phyloP scores from a whole-genome alignment of 2,113 vertebrate species.

The Bufo gargarizans region DNA sequence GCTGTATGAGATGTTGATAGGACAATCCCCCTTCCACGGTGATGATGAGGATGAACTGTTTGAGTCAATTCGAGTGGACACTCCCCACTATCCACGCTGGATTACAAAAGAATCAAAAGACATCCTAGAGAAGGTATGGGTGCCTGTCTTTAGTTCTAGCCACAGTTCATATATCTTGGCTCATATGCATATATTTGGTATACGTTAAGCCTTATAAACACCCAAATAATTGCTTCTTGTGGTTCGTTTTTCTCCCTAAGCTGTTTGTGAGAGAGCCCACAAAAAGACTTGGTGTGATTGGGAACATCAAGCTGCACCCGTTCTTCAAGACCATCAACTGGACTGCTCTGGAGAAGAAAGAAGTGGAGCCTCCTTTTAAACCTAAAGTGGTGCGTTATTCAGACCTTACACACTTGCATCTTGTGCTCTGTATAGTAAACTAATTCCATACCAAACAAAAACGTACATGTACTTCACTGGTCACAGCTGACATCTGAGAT shows the following conservation, averaged over 20 bases:
- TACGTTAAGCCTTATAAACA: not conserved
- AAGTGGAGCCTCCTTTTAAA: slow-evolving; percentile 89
- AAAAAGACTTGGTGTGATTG: slow-evolving; percentile 87
- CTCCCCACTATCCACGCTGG: slow-evolving; percentile 95
- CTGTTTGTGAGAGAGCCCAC: slow-evolving; percentile 90
- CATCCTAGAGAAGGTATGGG: slow-evolving; percentile 86
- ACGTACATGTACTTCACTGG: no score
- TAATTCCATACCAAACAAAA: no score
- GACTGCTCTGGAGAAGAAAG: slow-evolving; percentile 82
- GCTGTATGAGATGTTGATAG: slow-evolving; percentile 96
- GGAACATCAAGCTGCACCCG: slow-evolving; percentile 82
- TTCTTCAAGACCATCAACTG: slow-evolving; percentile 96
- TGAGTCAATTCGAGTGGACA: slow-evolving; percentile 95
- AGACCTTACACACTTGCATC: not conserved
- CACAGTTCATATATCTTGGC: not conserved
- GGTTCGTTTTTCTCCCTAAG: slow-evolving; percentile 70
- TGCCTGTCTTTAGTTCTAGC: not conserved
- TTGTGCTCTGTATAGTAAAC: no score
- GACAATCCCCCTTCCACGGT: slow-evolving; percentile 96
- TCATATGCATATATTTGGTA: not conserved
- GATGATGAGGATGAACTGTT: slow-evolving; percentile 97
- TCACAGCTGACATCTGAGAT: no score
- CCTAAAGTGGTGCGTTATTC: slow-evolving; percentile 90
- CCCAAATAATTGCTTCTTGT: not conserved
- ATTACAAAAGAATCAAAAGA: slow-evolving; percentile 94